Percentiles rank a stretch among this genome's conserved stretches.
These are phyloP conservation scores for Amblyteles armatorius DNA, from an alignment of 2,888 invertebrate species.

Conservation along the genomic window DNA sequence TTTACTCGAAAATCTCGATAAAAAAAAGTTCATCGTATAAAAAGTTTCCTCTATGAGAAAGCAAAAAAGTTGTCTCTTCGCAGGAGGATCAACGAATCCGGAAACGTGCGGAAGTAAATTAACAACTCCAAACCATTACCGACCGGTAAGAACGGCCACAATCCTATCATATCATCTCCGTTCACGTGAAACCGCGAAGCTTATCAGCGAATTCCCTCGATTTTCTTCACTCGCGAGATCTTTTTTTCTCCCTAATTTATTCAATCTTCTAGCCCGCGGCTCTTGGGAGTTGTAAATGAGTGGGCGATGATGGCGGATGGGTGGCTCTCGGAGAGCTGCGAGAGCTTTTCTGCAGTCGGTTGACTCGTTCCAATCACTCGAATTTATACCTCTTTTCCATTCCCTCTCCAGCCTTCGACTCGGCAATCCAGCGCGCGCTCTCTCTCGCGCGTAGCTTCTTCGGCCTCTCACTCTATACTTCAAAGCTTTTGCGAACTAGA, in stretches of 20 bases:
- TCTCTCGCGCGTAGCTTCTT: background rate
- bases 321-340: constrained; percentile 12
- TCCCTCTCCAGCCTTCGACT: constrained; percentile 39
- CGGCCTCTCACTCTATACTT: constrained; percentile 42
- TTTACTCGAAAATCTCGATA: background rate
- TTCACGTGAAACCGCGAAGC: background rate
- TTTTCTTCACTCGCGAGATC: background rate
- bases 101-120: background rate
- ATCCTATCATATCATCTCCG: background rate
- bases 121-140: background rate
- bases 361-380: constrained; percentile 40
- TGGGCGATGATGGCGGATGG: constrained; percentile 18
- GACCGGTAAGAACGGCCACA: background rate
- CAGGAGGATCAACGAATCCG: background rate
- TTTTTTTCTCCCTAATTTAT: constrained; percentile 45
- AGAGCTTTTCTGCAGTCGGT: constrained; percentile 34
- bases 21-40: background rate
- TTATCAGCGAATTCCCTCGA: constrained; percentile 7
- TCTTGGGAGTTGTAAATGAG: constrained; percentile 44
- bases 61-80: background rate
- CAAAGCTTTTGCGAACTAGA: constrained; percentile 45
- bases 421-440: constrained; percentile 10
- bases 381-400: constrained; percentile 51
- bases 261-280: constrained; percentile 38
- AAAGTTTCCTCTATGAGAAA: background rate